Base-by-base conservation (phyloP, 2,888 invertebrate species). In the Podabrus alpinus region DNA sequence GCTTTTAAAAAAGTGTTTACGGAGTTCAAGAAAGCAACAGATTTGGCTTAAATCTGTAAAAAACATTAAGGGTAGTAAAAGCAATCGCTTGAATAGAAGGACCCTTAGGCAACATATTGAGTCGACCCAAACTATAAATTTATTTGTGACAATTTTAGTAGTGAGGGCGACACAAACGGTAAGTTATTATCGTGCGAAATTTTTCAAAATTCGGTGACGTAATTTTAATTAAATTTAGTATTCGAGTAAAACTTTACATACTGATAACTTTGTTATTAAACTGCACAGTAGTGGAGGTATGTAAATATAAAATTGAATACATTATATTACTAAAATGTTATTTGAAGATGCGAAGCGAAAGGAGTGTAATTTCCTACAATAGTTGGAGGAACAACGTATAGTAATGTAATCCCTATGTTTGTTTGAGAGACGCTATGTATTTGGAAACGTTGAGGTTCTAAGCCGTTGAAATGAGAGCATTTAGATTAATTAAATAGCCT, bases 401-500 rank as follows among this genome's bases (percentile, higher is more conserved):
- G 69, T 61, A 69, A 69, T 67, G 66, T 70, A 74, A 74, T 74
- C 73, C 70, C 29, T 66, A 66, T 74, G 66, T 74, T 74, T 74
- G 69, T 70, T 69, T 66, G 69, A 45, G 61, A 66, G 73, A 74
- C 66, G 69, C 60, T 29, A 69, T 70, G 70, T 70, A 61, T 70
- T 74, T 59, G 73, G 21, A 67, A 70, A 74, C 66, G 70, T 74
- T 74, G 73, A 69, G 69, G 73, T 66, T 70, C 69, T 74, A 74
- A 74, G 69, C 73, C 73, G 62, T 21, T 60, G 11, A 60, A 71
- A 71, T 19, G 67, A 67, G 71, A 67, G 67, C 71, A 67, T 71
- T 71, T 66, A 66, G 71, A 71, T 71, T 71, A 71, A 71, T 71
- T 71, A 71, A 71, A 71, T 71, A 16, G 71, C 60, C 19, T 66